Base-by-base conservation (phyloP, 2,113 vertebrate species). In the Halcyon senegalensis region DNA sequence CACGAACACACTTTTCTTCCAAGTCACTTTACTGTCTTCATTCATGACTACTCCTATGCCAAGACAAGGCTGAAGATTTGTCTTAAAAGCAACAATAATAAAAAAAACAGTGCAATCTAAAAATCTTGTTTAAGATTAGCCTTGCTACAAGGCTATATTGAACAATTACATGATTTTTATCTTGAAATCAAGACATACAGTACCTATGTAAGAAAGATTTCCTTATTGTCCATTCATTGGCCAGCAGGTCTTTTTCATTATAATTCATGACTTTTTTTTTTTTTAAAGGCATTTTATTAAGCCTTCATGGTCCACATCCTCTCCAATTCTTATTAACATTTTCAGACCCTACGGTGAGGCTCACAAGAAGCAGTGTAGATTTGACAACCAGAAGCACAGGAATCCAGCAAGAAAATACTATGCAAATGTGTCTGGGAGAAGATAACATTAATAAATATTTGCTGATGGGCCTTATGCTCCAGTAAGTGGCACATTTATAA, bases 381-480 rank as follows among this genome's bases (percentile, higher is more conserved):
- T 81, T 72, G 72, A 97, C 94, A 97, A 97, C 75, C 59, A 55
- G 63, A 95, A 91, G 87, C 64, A 30, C 25, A 95, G 59, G 86
- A 93, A 82, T 96, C 93, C 95, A 96, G 91, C 53, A 94, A 89
- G 46, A 97, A 97, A 94, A 97, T 96, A 96, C 84, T 96, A 97
- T 88, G 83, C 78, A 96, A 97, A 96, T 94, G 48, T 91, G 80
- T 80, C 74, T 94, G 77, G 60, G 23, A 73, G 93, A 90, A 91
- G 87, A 85, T 44, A 97, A 87, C 73, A 94, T 66, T 95, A 96
- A 92, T 92, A 96, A 97, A 95, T 93, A 94, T 94, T 97, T 97
- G 88, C 95, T 90, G 84, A 88, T 67, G 78, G 93, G 83, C 37
- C 85, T 80, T 96, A 78, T 92, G 51, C 90, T 97, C 56, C 68